Conservation (phyloP, 2,113 vertebrate species). For the Caretta caretta region DNA sequence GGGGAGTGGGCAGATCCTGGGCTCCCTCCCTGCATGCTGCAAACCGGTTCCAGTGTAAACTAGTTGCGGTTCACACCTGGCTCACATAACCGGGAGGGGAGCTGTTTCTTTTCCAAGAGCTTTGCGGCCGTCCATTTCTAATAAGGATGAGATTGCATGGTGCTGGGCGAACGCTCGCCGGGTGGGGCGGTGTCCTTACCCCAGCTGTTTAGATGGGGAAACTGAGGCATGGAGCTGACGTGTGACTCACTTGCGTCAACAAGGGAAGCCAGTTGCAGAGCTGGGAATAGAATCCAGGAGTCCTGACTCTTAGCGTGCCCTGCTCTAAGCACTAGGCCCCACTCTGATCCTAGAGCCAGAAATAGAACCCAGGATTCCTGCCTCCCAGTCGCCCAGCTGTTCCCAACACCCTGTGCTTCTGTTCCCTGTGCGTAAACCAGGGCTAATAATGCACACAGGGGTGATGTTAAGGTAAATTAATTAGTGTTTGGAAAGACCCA, state of each 20-base stretch:
- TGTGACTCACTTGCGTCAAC: not conserved
- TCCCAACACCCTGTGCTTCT: not conserved
- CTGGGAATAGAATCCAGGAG: not conserved
- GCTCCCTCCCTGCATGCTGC: not conserved
- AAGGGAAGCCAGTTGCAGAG: not conserved
- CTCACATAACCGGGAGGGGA: not conserved
- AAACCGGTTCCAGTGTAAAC: not conserved
- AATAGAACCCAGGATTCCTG: not conserved
- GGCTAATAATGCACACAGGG: not conserved
- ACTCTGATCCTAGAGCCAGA: no score
- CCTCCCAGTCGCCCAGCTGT: not conserved
- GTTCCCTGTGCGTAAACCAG: not conserved
- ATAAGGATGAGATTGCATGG: not conserved
- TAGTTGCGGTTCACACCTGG: no score
- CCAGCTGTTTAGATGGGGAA: not conserved
- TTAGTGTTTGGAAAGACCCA: not conserved
- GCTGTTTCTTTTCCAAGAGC: no score
- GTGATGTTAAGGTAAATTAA: not conserved
- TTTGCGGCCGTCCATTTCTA: not conserved
- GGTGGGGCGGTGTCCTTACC: not conserved
- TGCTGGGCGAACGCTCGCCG: no score
- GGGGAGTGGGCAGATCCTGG: not conserved
- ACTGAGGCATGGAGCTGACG: not conserved
- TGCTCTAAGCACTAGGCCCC: not conserved
- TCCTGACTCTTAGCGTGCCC: not conserved